Percentiles rank a stretch among this genome's conserved stretches.
Conservation (phyloP, 2,113 vertebrate genomes). For the Psettodes erumei region DNA sequence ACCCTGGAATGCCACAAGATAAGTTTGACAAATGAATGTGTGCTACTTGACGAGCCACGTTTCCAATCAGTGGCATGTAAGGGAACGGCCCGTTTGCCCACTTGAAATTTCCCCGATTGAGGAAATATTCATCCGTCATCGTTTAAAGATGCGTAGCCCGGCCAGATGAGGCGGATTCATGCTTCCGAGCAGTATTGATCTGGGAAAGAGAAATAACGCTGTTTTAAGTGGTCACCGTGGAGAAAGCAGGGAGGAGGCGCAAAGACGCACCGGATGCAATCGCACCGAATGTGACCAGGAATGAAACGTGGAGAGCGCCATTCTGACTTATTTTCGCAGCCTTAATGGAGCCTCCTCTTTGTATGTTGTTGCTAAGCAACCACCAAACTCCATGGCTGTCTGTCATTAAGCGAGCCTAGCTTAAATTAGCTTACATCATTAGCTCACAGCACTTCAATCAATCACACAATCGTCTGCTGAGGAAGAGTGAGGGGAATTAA, state of each 20-base stretch:
- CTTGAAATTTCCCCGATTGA: slow-evolving; percentile 35
- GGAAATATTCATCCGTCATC: slow-evolving; percentile 64
- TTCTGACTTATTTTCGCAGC: slow-evolving; percentile 7
- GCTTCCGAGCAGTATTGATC: slow-evolving; percentile 9
- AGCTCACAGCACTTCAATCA: neutral
- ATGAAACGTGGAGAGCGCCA: neutral
- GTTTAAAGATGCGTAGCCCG: slow-evolving; percentile 31
- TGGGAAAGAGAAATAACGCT: slow-evolving; percentile 10
- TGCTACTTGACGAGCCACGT: slow-evolving; percentile 14
- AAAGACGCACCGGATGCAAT: slow-evolving; percentile 1
- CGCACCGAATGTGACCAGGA: slow-evolving; percentile 11
- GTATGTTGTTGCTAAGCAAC: slow-evolving; percentile 22
- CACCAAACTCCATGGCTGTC: neutral
- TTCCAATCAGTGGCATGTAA: slow-evolving; percentile 39
- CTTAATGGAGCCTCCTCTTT: neutral
- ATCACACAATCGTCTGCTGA: neutral
- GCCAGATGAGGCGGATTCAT: slow-evolving; percentile 4
- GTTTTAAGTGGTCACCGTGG: slow-evolving; percentile 2
- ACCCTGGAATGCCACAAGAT: slow-evolving; percentile 41
- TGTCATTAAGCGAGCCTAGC: neutral
- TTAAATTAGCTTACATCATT: neutral
- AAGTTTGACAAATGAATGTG: slow-evolving; percentile 39
- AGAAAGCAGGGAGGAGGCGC: neutral
- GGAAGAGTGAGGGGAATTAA: neutral
- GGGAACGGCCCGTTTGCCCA: slow-evolving; percentile 15